Base-by-base conservation (phyloP, 2,888 invertebrate species). In the Agrochola lota region DNA sequence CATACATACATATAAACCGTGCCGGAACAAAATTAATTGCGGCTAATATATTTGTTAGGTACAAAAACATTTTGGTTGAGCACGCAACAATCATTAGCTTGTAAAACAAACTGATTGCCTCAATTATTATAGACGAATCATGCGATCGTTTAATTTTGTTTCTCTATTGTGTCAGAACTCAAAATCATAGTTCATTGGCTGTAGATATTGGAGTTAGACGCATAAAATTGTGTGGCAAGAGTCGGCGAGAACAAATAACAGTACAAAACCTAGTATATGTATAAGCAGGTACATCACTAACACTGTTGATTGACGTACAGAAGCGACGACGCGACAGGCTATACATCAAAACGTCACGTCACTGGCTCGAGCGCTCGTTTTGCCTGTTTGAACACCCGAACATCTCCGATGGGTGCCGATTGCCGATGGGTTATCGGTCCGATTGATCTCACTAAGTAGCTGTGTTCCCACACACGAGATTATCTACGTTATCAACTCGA, bases 341-440 rank as follows among this genome's bases (percentile, higher is more conserved):
- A 95, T 95, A 92, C 91, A 94, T 95, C 95, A 96, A 94, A 90
- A 91, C 86, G 92, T 94, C 93, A 91, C 86, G 92, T 94, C 93
- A 89, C 85, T 85, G 57, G 55, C 59, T 81, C 15, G 74, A 66
- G 46, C 17, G 74, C 46, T 67, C 86, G 88, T 80, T 86, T 89
- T 85, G 85, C 86, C 84, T 88, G 87, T 87, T 64, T 89, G 80
- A 87, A 88, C 85, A 85, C 85, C 89, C 85, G 83, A 90, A 87
- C 89, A 90, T 93, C 91, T 88, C 84, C 66, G 69, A 80, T 76
- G 75, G 80, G 81, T 73, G 89, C 88, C 89, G 84, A 81, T 77
- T 85, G 88, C 88, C 87, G 83, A 81, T 74, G 81, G 81, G 76
- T 90, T 94, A 93, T 94, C 93, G 85, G 83, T 74, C 74, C 88